A percentile compares a stretch with the other conserved stretches of the same genome.
These are phyloP conservation scores for Pissodes strobi DNA, from an alignment of 1,140 invertebrate species.

Conservation along the genomic window DNA sequence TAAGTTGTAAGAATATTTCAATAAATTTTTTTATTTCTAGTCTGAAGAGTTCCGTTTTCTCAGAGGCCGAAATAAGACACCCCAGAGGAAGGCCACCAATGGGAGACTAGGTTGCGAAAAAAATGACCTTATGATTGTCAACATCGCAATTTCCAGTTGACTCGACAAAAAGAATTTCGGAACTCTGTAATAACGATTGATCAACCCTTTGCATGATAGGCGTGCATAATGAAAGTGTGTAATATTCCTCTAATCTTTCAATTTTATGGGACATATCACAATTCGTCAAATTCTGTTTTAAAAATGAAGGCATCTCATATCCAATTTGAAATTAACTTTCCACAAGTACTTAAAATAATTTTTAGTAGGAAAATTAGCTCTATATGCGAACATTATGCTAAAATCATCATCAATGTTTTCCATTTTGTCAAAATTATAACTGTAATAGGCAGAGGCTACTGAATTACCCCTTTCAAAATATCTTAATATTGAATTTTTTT, in stretches of 20 bases:
- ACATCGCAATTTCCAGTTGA: constrained; percentile 23
- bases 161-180: constrained; percentile 26
- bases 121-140: constrained; percentile 21
- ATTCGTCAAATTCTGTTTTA: neutral
- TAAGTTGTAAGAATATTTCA: constrained; percentile 9
- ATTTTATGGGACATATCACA: neutral
- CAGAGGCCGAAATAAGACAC: neutral
- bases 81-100: constrained; percentile 16
- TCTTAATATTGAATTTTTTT: neutral
- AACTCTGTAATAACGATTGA: constrained; percentile 9
- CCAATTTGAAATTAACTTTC: constrained; percentile 4
- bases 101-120: constrained; percentile 17
- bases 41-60: constrained; percentile 10
- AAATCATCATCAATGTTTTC: neutral
- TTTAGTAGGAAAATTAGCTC: constrained; percentile 4
- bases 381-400: neutral
- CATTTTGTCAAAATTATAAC: constrained; percentile 5
- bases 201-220: constrained; percentile 17
- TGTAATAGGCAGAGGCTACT: constrained; percentile 5
- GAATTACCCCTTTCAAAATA: constrained; percentile 10
- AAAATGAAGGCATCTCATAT: neutral
- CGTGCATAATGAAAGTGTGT: constrained; percentile 17
- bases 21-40: constrained; percentile 5
- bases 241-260: constrained; percentile 3
- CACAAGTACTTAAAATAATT: constrained; percentile 9